These are phyloP conservation scores for Lasiurus borealis DNA, from an alignment of 2,113 vertebrate species.

Conservation along the genomic window DNA sequence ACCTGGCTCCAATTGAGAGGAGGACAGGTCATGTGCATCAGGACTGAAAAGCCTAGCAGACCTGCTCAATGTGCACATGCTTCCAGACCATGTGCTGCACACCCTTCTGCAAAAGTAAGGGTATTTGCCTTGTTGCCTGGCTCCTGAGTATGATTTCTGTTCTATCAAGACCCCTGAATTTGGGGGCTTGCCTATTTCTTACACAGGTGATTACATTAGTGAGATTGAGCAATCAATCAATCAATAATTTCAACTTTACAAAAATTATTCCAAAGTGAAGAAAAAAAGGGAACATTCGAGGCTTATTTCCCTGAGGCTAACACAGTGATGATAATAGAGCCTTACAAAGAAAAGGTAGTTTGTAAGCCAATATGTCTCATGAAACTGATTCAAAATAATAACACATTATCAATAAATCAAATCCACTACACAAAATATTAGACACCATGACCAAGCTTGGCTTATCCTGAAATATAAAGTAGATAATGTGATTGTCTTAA, in stretches of 20 bases:
- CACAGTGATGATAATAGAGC: neutral
- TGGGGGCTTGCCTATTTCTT: no score
- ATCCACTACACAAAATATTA: neutral
- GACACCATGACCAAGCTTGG: neutral
- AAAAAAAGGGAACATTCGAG: neutral
- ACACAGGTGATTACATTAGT: neutral
- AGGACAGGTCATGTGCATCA: no score
- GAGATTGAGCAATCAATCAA: neutral
- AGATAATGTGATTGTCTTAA: neutral
- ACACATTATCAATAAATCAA: conserved; percentile 29
- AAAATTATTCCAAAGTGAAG: neutral
- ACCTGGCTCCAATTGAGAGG: no score
- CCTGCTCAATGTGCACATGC: no score
- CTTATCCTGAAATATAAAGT: neutral
- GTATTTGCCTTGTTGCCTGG: no score
- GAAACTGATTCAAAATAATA: neutral
- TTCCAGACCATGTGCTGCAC: no score
- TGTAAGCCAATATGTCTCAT: neutral
- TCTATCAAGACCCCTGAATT: no score
- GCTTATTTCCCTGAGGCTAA: neutral
- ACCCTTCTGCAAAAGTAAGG: no score
- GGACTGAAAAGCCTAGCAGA: no score
- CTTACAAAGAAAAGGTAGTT: neutral
- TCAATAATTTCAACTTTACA: neutral
- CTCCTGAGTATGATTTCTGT: no score